phyloP scores from a whole-genome alignment of 2,113 vertebrate genomes.

The Dasyurus viverrinus region DNA sequence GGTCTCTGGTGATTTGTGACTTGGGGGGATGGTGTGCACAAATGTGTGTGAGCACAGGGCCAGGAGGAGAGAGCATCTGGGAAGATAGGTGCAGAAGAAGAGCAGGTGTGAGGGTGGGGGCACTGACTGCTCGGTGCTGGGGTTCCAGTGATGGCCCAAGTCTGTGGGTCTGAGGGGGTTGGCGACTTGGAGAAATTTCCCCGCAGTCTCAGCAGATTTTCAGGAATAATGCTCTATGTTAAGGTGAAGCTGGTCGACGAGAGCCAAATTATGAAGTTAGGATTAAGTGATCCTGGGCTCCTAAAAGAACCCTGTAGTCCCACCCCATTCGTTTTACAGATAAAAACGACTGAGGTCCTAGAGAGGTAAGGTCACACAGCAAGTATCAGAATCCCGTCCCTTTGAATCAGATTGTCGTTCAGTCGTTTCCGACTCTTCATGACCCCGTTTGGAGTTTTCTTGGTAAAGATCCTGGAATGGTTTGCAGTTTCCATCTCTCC shows the following conservation, averaged over 20 bases:
- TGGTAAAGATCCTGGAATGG: not conserved
- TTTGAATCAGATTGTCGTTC: not conserved
- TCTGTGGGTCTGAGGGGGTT: not conserved
- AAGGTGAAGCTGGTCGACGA: conserved; percentile 1
- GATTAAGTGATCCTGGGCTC: conserved; percentile 23
- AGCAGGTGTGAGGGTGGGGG: not conserved
- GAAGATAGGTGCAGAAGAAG: not conserved
- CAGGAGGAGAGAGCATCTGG: not conserved
- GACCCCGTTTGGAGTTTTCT: not conserved
- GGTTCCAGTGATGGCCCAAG: not conserved
- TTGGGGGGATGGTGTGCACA: conserved; percentile 20
- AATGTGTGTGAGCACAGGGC: conserved; percentile 15
- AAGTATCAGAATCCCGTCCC: not conserved
- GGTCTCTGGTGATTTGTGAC: not conserved
- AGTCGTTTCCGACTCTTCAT: not conserved
- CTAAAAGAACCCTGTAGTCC: not conserved
- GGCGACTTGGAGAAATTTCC: not conserved
- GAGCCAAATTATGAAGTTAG: conserved; percentile 1
- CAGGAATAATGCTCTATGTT: not conserved
- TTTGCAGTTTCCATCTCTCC: not conserved
- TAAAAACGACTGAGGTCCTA: not conserved
- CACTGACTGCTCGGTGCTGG: not conserved
- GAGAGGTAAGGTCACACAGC: not conserved
- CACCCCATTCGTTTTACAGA: not conserved
- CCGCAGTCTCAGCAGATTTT: not conserved